Conservation (phyloP, 1,140 invertebrate genomes). For the Drosophila teissieri region DNA sequence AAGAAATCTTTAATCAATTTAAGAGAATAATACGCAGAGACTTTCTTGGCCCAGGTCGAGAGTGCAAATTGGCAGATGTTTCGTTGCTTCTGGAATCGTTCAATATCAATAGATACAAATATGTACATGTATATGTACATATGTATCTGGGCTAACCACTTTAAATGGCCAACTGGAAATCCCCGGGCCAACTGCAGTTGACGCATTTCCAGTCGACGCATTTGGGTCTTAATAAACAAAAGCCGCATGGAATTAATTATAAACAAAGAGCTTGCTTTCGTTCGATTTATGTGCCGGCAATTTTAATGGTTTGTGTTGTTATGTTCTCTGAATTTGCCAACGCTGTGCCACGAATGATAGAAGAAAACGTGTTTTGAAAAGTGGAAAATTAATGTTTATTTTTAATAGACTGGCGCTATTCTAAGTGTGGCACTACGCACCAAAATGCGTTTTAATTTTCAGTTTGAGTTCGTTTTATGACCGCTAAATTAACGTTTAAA, state of each 20-base stretch:
- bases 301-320: conserved; percentile 58
- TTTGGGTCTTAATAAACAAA: conserved; percentile 52
- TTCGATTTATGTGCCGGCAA: conserved; percentile 61
- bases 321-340: conserved; percentile 26
- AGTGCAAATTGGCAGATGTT: conserved; percentile 71
- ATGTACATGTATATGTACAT: no score
- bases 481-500: conserved; percentile 15
- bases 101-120: neutral
- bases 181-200: conserved; percentile 39
- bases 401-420: conserved; percentile 26
- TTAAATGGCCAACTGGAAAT: conserved; percentile 26
- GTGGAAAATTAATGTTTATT: conserved; percentile 31
- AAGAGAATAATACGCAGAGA: conserved; percentile 1
- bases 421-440: conserved; percentile 20
- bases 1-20: conserved; percentile 10
- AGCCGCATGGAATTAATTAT: conserved; percentile 67
- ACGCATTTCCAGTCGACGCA: conserved; percentile 56
- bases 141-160: conserved; percentile 14
- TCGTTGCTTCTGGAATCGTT: conserved; percentile 21
- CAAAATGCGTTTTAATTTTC: conserved; percentile 36
- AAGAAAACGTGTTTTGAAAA: conserved; percentile 28
- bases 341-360: neutral
- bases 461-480: conserved; percentile 20
- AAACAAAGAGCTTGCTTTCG: conserved; percentile 63
- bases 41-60: conserved; percentile 58